Percentiles rank a stretch among this genome's conserved stretches.
phyloP scores from a whole-genome alignment of 2,797 vertebrate genomes.

The Rhynchonycteris naso region DNA sequence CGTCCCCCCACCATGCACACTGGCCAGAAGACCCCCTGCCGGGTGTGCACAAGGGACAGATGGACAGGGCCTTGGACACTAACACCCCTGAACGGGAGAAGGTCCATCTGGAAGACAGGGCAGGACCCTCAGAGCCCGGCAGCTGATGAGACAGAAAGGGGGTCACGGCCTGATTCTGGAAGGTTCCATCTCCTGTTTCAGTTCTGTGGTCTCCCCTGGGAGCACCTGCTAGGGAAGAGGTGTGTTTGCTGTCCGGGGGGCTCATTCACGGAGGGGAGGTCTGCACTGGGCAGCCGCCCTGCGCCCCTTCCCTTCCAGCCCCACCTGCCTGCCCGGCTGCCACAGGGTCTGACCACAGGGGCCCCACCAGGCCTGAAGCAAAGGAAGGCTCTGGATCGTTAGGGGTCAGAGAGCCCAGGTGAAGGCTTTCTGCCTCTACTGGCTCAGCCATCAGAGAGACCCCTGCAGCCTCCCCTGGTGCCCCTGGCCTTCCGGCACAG shows the following conservation, averaged over 20 bases:
- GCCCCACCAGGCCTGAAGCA: not conserved
- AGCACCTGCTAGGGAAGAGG: not conserved
- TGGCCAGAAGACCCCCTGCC: fast-evolving
- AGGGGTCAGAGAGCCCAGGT: not conserved
- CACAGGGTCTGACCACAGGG: not conserved
- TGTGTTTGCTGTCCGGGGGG: not conserved
- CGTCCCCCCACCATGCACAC: fast-evolving
- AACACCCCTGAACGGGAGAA: fast-evolving
- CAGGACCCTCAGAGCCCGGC: fast-evolving
- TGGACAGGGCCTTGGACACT: fast-evolving
- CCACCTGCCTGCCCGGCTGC: fast-evolving
- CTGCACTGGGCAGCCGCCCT: fast-evolving
- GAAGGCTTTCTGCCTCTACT: not conserved
- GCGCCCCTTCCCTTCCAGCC: no score
- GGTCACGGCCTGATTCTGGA: fast-evolving
- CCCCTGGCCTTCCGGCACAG: not conserved
- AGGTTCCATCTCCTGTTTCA: not conserved
- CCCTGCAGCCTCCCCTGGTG: not conserved
- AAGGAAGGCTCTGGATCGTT: not conserved
- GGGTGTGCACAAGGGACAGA: fast-evolving
- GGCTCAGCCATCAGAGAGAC: not conserved
- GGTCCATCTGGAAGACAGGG: fast-evolving
- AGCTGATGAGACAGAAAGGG: not conserved
- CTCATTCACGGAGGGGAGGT: fast-evolving
- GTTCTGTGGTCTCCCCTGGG: not conserved